Evolutionary conservation across 2,113 vertebrate genomes (phyloP), one percentile per base, ranked within the genome.

Genomic region (Salvator merianae): DNA sequence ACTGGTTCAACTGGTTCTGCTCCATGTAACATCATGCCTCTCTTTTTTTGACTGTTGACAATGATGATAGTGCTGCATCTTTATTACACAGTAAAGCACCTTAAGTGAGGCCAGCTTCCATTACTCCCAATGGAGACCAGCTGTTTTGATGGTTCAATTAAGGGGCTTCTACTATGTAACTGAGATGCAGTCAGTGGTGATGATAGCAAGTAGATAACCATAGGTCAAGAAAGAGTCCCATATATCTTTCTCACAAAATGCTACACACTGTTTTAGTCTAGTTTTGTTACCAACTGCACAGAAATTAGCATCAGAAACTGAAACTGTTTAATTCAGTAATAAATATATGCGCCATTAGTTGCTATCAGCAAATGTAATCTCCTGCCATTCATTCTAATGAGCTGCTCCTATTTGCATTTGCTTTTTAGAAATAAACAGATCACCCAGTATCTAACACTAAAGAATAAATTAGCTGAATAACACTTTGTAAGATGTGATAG

Each of bases 381-480:
- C 0, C 1, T 16, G 69, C 82, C 79, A 90, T 81, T 65, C 34
- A n/a, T 22, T 69, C 22, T 40, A 50, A 53, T 80, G 62, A 75
- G 66, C 9, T 75, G 1, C 55, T 63, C 16, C 55, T 47, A 6
- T 74, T 66, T 75, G 76, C 38, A 73, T 68, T 14, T 24, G 43
- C 30, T 62, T 47, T 78, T 43, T 77, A 81, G 50, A 88, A 80
- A 75, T 5, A 40, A 84, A 32, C 28, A 62, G 72, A 40, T 74
- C 82, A 83, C 86, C 72, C 81, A 70, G 88, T 76, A 93, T 79
- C 82, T 71, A 85, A 9, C 16, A 83, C 89, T 90, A 90, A 89
- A 76, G 1, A 80, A 84, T 30, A 43, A 81, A 22, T 70, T 84
- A 34, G 13, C 76, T 7, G 70, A 80, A 62, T 0, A 50, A 40